These are phyloP conservation scores for Cotesia vestalis DNA, from an alignment of 1,140 invertebrate species.

Conservation along the genomic window DNA sequence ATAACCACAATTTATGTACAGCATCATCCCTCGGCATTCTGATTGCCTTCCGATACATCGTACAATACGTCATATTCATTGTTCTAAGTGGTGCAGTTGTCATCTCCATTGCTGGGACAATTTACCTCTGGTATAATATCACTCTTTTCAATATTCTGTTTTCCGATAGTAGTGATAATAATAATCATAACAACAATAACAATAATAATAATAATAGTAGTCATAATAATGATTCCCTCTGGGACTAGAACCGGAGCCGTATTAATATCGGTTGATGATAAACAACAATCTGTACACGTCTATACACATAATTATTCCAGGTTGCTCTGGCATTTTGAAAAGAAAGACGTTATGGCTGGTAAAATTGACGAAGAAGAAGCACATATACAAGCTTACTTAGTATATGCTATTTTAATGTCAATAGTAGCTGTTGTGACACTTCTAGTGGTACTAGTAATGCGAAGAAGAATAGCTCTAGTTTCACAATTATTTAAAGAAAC, in stretches of 20 bases:
- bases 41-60: constrained; percentile 71
- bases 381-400: constrained; percentile 60
- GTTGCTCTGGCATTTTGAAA: constrained; percentile 52
- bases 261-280: neutral
- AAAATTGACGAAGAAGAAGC: constrained; percentile 57
- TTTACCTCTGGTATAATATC: constrained; percentile 73
- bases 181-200: no score
- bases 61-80: constrained; percentile 75
- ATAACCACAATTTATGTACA: constrained; percentile 53
- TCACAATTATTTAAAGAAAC: constrained; percentile 79
- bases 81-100: constrained; percentile 71
- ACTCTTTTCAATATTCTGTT: constrained; percentile 24
- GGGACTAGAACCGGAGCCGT: neutral
- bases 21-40: constrained; percentile 70
- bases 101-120: constrained; percentile 70
- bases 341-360: constrained; percentile 48
- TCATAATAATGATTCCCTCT: constrained; percentile 44
- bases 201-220: no score
- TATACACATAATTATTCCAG: constrained; percentile 38
- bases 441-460: constrained; percentile 76
- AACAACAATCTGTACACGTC: constrained; percentile 14
- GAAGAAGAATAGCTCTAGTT: constrained; percentile 76
- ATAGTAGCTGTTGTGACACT: constrained; percentile 72
- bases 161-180: constrained; percentile 11
- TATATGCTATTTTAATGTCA: constrained; percentile 71